Conservation (phyloP, 2,797 vertebrate species). For the Trichosurus vulpecula region DNA sequence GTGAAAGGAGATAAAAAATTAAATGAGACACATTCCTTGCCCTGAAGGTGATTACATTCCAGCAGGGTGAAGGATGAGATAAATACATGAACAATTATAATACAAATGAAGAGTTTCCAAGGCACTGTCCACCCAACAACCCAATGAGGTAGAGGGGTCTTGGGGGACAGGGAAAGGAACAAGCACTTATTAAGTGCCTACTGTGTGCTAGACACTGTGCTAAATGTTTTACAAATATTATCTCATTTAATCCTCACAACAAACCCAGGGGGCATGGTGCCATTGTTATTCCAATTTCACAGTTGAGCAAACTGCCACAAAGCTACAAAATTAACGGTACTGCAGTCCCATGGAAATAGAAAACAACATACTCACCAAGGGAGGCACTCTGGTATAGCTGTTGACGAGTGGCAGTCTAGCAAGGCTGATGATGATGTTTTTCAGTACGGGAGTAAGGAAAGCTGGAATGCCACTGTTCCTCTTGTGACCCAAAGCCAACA, state of each 20-base stretch:
- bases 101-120: not conserved
- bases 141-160: not conserved
- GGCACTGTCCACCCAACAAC: not conserved
- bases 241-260: not conserved
- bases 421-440: constrained; percentile 94
- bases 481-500: constrained; percentile 91
- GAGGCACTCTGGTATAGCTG: constrained; percentile 95
- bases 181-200: not conserved
- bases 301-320: not conserved
- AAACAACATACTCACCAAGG: constrained; percentile 89
- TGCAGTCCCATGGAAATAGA: not conserved
- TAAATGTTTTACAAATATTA: not conserved
- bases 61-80: not conserved
- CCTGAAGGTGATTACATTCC: not conserved
- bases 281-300: not conserved
- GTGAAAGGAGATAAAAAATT: not conserved
- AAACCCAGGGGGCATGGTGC: not conserved
- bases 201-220: no score
- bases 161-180: not conserved
- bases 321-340: not conserved
- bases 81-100: not conserved
- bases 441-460: constrained; percentile 93
- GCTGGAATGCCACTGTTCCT: constrained; percentile 89
- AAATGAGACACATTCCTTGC: not conserved
- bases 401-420: constrained; percentile 96